A percentile compares a stretch with the other conserved stretches of the same genome.
Conservation (phyloP, 1,140 invertebrate genomes). For the Parapsyche elsis region DNA sequence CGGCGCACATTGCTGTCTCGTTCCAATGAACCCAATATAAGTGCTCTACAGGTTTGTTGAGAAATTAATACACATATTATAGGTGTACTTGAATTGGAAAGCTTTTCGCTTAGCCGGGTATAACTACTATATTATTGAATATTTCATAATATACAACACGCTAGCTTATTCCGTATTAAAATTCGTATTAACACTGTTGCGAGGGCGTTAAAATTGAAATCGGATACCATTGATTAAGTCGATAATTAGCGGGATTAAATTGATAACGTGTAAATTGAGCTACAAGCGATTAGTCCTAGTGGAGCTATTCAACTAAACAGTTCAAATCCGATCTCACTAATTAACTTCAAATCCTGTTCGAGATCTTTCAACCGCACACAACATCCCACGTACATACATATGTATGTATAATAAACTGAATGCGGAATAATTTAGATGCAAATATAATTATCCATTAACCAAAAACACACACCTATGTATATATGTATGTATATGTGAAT, state of each 20-base stretch:
- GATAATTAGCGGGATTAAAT: slow-evolving; percentile 14
- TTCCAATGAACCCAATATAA: no score
- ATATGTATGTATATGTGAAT: not conserved
- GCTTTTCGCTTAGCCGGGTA: no score
- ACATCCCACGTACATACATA: not conserved
- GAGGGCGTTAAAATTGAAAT: not conserved
- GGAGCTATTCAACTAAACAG: not conserved
- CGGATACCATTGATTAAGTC: not conserved
- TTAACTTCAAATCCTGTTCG: not conserved
- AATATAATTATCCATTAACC: no score
- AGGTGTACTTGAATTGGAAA: no score
- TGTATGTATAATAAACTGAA: not conserved
- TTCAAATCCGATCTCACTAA: slow-evolving; percentile 24
- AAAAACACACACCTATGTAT: no score
- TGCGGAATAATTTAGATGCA: not conserved
- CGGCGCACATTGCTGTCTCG: no score
- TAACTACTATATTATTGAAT: no score
- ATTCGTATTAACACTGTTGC: no score
- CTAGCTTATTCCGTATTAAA: no score
- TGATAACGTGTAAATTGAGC: slow-evolving; percentile 9
- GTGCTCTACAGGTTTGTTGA: no score
- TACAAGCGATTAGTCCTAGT: not conserved
- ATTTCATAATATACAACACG: no score
- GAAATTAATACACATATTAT: no score
- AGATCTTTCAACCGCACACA: slow-evolving; percentile 12